Evolutionary conservation across 2,888 invertebrate species (phyloP).

Genomic region (Macrosiphum euphorbiae): DNA sequence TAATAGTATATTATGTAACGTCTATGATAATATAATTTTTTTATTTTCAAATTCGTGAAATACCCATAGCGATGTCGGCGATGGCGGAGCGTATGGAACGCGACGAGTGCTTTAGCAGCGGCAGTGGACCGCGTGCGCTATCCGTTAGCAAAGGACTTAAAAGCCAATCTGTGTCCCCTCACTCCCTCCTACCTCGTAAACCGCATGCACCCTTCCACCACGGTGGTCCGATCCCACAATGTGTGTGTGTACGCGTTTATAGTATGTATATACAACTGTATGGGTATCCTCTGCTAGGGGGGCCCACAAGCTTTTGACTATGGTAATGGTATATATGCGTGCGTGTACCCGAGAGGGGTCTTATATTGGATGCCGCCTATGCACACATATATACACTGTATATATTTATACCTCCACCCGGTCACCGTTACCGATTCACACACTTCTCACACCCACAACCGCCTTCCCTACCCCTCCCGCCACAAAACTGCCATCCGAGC

Average conservation of each 20-base stretch:
- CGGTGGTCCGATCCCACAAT: neutral
- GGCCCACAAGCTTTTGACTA: neutral
- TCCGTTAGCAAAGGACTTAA: conserved; percentile 56
- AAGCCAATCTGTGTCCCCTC: conserved; percentile 59
- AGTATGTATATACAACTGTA: neutral
- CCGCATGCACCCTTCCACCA: neutral
- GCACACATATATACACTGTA: neutral
- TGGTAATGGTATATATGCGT: neutral
- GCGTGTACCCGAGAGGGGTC: neutral
- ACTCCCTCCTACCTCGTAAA: neutral
- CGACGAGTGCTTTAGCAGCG: neutral
- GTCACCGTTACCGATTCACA: neutral
- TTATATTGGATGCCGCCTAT: conserved; percentile 29
- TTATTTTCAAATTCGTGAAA: conserved; percentile 68
- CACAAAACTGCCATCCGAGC: neutral
- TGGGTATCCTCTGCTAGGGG: neutral
- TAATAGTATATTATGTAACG: neutral
- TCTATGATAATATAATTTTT: neutral
- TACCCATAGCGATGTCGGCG: neutral
- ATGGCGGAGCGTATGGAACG: too few relatives aligned
- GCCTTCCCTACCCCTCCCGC: neutral
- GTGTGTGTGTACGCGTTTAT: neutral
- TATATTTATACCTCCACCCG: neutral
- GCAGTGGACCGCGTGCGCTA: neutral
- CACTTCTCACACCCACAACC: neutral